phyloP scores from a whole-genome alignment of 2,797 vertebrate genomes.

The Sylvia borin region DNA sequence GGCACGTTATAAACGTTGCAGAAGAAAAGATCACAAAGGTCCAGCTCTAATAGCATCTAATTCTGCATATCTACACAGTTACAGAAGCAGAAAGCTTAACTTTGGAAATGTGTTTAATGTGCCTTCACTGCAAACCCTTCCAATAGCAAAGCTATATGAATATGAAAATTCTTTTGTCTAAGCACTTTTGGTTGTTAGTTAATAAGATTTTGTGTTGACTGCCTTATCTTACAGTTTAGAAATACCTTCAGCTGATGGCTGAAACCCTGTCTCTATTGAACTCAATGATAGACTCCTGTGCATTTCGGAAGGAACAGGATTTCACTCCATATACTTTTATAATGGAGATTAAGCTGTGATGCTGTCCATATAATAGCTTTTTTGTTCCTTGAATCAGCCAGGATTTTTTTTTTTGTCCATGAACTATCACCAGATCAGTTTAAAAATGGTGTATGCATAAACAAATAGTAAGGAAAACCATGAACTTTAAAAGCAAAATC shows the following conservation, averaged over 20 bases:
- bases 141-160: neutral
- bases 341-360: neutral
- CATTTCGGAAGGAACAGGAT: neutral
- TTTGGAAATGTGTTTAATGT: neutral
- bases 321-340: neutral
- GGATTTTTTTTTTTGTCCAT: neutral
- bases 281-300: neutral
- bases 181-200: neutral
- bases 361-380: neutral
- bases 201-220: neutral
- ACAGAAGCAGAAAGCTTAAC: neutral
- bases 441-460: neutral
- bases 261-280: neutral
- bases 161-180: neutral
- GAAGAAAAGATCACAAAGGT: neutral
- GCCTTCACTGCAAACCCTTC: neutral
- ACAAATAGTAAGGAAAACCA: neutral
- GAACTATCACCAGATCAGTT: neutral
- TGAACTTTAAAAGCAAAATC: neutral
- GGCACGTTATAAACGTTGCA: accelerated
- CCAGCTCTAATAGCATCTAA: neutral
- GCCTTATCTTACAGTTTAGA: neutral
- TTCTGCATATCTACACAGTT: neutral
- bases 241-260: neutral
- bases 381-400: neutral